Conservation (phyloP, 2,113 vertebrate genomes). For the Zeus faber region DNA sequence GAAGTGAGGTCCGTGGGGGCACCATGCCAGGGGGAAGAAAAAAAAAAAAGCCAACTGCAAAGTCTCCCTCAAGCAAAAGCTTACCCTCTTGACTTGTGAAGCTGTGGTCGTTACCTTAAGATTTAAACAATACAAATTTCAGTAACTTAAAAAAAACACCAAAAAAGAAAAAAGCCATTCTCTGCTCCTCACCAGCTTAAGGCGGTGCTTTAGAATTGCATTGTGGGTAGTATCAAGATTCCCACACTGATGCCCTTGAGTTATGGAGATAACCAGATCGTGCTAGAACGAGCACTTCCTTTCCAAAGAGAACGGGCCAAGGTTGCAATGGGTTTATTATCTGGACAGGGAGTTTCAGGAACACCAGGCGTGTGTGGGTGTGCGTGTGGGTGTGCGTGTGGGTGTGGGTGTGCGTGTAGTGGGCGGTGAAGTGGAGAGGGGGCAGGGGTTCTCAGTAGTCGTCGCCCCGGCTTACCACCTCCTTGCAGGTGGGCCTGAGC, state of each 20-base stretch:
- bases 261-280: constrained; percentile 16
- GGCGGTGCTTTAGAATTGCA: constrained; percentile 15
- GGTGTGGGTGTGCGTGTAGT: not conserved
- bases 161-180: not conserved
- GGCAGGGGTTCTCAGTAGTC: constrained; percentile 82
- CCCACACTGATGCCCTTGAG: constrained; percentile 16
- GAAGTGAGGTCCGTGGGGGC: constrained; percentile 16
- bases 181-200: constrained; percentile 27
- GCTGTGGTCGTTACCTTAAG: constrained; percentile 9
- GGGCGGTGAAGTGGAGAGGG: not conserved
- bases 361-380: not conserved
- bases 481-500: constrained; percentile 96
- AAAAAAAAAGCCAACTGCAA: not conserved
- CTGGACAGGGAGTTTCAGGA: constrained; percentile 4
- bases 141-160: not conserved
- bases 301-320: constrained; percentile 14
- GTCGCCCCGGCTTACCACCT: constrained; percentile 97
- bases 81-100: constrained; percentile 15
- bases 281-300: constrained; percentile 8
- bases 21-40: not conserved
- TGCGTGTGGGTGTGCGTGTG: too few relatives aligned
- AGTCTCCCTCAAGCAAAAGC: constrained; percentile 10
- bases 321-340: constrained; percentile 17
- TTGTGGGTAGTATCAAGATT: constrained; percentile 31
- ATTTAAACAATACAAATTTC: constrained; percentile 27